Evolutionary conservation across 2,888 invertebrate species (phyloP).

Genomic region (Dicyrtomina minuta): DNA sequence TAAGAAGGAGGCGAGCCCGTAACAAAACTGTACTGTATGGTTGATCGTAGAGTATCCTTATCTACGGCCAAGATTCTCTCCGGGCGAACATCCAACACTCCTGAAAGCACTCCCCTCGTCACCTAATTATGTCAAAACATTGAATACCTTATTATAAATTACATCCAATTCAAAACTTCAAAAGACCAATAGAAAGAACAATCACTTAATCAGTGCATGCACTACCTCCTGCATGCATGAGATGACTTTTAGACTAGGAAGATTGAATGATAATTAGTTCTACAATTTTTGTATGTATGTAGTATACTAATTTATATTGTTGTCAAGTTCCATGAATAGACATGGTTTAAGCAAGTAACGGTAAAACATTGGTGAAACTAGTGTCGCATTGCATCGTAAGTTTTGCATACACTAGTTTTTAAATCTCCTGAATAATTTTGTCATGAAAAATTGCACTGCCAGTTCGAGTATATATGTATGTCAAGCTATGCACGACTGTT

Average conservation of each 20-base stretch:
- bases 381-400: too few relatives aligned
- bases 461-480: too few relatives aligned
- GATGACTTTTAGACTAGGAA: neutral
- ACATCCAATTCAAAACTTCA: constrained; percentile 1
- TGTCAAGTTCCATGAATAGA: too few relatives aligned
- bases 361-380: too few relatives aligned
- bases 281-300: too few relatives aligned
- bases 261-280: too few relatives aligned
- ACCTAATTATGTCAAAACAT: constrained; percentile 60
- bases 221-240: neutral
- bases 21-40: constrained; percentile 77
- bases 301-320: too few relatives aligned
- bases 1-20: constrained; percentile 77
- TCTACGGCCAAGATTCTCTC: constrained; percentile 88
- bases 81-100: constrained; percentile 77
- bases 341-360: too few relatives aligned
- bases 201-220: neutral
- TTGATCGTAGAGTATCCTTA: constrained; percentile 82
- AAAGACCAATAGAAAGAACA: too few relatives aligned
- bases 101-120: constrained; percentile 77
- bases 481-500: too few relatives aligned
- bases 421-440: too few relatives aligned
- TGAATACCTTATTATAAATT: neutral
- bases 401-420: neutral
- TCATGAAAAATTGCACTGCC: too few relatives aligned